Evolutionary conservation across 2,888 invertebrate genomes (phyloP), one percentile per base, ranked within the genome.

Genomic region (Diarsia mendica): DNA sequence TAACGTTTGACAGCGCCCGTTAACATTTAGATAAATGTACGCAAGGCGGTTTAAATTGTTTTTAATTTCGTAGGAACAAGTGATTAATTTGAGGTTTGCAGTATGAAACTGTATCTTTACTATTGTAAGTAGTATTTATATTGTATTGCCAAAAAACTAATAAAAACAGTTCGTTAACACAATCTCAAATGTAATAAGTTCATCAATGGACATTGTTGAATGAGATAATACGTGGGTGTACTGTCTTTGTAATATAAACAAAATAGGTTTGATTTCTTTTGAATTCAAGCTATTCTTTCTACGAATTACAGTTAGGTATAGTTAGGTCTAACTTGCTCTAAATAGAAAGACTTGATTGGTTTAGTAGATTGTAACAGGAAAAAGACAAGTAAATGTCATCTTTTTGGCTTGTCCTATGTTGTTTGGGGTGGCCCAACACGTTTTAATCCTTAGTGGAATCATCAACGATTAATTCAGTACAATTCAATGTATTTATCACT

Each of bases 1-100:
- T 75, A 80, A 66, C 44, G 46, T 79, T 79, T 89, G 89, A 83
- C 89, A 88, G 88, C 69, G 65, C 86, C 85, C 60, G 86, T 89
- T 81, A 87, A 49, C 48, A 48, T 60, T 76, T 63, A 60, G 46
- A 79, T 67, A 72, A 84, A 85, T 75, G 66, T 66, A 39, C 23
- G 20, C 44, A 33, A 10, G 23, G 53, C 20, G 13, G 20, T 53
- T 61, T 70, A 70, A 77, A 79, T 85, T 68, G 44, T 73, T 85
- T 77, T 74, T 69, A 75, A 72, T 69, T 11, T 53, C 13, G 44
- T 28, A n/a, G 18, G 11, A 13, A 39, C 0, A 60, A 66, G 10
- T 78, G 55, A 69, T 72, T 49, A 49, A 75, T 80, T 64, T 23
- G n/a, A 2, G 9, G 58, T 39, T 74, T 58, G 39, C 6, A 28